phyloP scores from a whole-genome alignment of 53 echinoderm and acorn worm species.

The Temnopleurus reevesii region DNA sequence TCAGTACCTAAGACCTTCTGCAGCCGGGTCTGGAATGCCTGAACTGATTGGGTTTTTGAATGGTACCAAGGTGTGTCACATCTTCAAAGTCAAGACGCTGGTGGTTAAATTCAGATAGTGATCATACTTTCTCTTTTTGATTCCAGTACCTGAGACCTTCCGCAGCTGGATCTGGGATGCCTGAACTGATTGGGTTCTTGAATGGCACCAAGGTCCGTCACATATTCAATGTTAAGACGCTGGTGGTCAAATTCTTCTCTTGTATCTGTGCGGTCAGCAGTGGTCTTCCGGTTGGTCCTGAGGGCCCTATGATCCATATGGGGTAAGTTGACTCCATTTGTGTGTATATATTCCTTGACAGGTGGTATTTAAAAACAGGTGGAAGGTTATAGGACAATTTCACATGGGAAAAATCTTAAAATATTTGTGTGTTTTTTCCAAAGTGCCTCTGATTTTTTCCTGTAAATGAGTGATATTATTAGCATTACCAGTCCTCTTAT shows the following conservation, averaged over 20 bases:
- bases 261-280: conserved; percentile 97
- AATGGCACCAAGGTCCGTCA: conserved; percentile 91
- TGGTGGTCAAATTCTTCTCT: conserved; percentile 91
- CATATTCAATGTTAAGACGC: conserved; percentile 94
- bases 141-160: conserved; percentile 89
- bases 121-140: not conserved
- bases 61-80: conserved; percentile 87
- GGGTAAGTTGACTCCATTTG: too few species aligned
- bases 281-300: conserved; percentile 96
- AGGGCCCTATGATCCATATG: conserved; percentile 99
- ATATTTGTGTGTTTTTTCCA: too few species aligned
- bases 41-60: conserved; percentile 96
- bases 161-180: conserved; percentile 94
- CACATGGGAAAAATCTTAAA: too few species aligned
- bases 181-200: conserved; percentile 93
- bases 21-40: conserved; percentile 94
- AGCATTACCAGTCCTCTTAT: too few species aligned
- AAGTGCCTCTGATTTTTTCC: too few species aligned
- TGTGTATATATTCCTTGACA: too few species aligned
- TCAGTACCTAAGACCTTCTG: conserved; percentile 91
- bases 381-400: too few species aligned
- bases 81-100: conserved; percentile 93
- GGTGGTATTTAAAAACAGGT: too few species aligned
- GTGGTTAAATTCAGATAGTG: conserved; percentile 74
- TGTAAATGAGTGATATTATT: too few species aligned